Percentiles rank a stretch among this genome's conserved stretches.
These are phyloP conservation scores for Hesperophylax magnus DNA, from an alignment of 1,140 invertebrate species.

Conservation along the genomic window DNA sequence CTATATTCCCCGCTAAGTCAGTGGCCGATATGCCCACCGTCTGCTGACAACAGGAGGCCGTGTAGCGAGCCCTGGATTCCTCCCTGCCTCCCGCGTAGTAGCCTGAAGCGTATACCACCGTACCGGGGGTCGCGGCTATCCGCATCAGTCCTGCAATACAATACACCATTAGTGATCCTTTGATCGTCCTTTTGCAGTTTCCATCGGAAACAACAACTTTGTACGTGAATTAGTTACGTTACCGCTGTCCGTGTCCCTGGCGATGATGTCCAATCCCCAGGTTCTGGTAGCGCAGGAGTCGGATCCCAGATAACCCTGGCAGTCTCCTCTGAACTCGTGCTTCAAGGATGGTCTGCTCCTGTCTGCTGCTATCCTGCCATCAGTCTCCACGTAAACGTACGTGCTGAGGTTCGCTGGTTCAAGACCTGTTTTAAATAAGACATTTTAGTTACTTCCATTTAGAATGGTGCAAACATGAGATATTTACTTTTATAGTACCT, in stretches of 20 bases:
- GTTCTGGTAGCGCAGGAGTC: slow-evolving; percentile 70
- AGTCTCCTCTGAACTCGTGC: slow-evolving; percentile 72
- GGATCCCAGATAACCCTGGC: slow-evolving; percentile 63
- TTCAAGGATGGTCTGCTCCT: slow-evolving; percentile 66
- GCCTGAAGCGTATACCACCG: slow-evolving; percentile 61
- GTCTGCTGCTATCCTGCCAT: slow-evolving; percentile 61
- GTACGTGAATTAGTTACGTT: not conserved
- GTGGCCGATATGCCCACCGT: slow-evolving; percentile 72
- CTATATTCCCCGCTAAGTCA: slow-evolving; percentile 73
- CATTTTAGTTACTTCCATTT: too few relatives aligned
- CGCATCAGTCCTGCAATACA: slow-evolving; percentile 71
- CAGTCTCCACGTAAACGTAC: slow-evolving; percentile 69
- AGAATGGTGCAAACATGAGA: too few relatives aligned
- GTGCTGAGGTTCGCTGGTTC: slow-evolving; percentile 64
- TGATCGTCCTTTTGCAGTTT: too few relatives aligned
- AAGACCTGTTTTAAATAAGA: slow-evolving; percentile 59
- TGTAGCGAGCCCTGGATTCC: slow-evolving; percentile 72
- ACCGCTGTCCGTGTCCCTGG: slow-evolving; percentile 73
- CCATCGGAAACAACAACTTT: too few relatives aligned
- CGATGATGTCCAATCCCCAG: slow-evolving; percentile 75
- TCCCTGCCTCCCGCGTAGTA: slow-evolving; percentile 74
- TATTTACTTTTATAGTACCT: too few relatives aligned
- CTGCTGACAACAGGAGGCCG: slow-evolving; percentile 74
- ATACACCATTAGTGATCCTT: too few relatives aligned
- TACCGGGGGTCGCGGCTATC: slow-evolving; percentile 69